Conservation (phyloP, 2,797 vertebrate species). For the Lacerta bilineata region DNA sequence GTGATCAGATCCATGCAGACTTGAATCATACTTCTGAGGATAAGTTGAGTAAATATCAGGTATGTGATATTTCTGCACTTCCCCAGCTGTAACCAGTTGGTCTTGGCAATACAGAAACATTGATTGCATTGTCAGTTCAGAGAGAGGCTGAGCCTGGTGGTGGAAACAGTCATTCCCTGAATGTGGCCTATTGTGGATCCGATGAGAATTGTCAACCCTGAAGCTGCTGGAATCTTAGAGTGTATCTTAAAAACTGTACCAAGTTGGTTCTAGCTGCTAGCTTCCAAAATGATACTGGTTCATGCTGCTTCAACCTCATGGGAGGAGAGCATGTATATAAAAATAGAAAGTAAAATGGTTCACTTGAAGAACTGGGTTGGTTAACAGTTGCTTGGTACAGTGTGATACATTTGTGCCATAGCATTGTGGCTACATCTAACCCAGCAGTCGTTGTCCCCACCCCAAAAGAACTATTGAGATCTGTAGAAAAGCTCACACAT, state of each 20-base stretch:
- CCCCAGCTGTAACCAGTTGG: background rate
- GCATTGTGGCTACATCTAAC: no score
- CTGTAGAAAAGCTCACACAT: no score
- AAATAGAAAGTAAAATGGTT: no score
- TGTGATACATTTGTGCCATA: no score
- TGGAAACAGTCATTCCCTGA: background rate
- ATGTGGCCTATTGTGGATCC: background rate
- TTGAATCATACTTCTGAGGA: background rate
- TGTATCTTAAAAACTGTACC: background rate
- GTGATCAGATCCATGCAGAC: background rate
- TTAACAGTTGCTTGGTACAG: no score
- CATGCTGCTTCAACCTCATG: no score
- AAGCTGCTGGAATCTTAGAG: no score
- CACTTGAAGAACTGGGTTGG: no score
- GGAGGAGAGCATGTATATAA: no score
- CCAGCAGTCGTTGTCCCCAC: no score
- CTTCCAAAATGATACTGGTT: no score
- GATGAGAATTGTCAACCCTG: background rate
- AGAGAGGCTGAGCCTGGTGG: background rate
- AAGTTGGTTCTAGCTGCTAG: background rate
- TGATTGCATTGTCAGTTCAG: background rate
- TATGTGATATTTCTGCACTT: background rate
- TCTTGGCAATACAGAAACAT: background rate
- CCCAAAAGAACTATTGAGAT: no score
- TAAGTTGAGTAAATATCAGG: background rate